Evolutionary conservation across 2,113 vertebrate genomes (phyloP), one percentile per base, ranked within the genome.

Genomic region (Phyllostomus hastatus): DNA sequence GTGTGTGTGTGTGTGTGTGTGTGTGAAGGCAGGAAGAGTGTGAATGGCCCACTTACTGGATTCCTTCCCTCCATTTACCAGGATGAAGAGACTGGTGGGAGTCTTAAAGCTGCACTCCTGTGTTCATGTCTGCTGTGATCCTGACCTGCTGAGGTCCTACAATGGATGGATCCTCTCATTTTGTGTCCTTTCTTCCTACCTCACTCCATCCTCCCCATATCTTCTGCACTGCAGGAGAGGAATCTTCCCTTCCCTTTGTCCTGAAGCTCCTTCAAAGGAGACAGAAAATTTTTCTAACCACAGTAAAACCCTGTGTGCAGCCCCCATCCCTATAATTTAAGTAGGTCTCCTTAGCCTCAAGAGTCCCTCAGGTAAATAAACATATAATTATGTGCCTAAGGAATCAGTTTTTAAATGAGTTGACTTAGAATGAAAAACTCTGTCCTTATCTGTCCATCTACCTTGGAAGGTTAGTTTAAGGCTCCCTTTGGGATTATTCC

Each of bases 371-470:
- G 95, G 96, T 91, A 96, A 98, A 97, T 97, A 97, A 97, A 96
- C 95, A 94, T 97, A 96, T 97, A 96, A 96, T 97, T 97, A 97
- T 89, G 95, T 97, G 97, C 97, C 96, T 97, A 97, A 96, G 94
- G 96, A 97, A 96, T 94, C 5, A 5, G 61, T 94, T 95, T 93
- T 98, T 93, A 97, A 96, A 91, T 98, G 91, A 72, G 76, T 96
- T 96, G 92, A 70, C 95, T 95, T 59, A 61, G 85, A 88, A 88
- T 94, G 93, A 91, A 92, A 96, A 96, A 50, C 82, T 94, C 96
- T 95, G 61, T 69, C 91, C 73, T 94, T 80, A 66, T 59, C 87
- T 80, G 67, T 84, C 57, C 50, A 6, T 79, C 96, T 95, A 85
- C 89, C 72, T 87, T 81, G 41, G 84, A 66, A 66, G 35, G 50